Base-by-base conservation (phyloP, 2,113 vertebrate genomes). In the Brachypodius melanocephalos region DNA sequence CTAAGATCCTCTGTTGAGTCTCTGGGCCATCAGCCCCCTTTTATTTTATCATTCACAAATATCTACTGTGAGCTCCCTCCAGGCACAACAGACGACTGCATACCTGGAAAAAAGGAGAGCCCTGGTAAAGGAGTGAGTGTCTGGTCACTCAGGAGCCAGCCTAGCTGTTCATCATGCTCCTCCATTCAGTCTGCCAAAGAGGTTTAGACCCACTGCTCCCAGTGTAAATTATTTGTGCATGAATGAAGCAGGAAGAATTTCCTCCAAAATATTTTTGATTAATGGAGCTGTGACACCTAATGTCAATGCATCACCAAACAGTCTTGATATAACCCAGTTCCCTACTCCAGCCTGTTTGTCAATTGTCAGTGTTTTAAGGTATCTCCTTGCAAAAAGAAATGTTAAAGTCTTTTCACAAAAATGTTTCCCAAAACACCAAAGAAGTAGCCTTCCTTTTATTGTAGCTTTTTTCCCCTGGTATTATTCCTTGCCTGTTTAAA, bases 41-140 rank as follows among this genome's bases (percentile, higher is more conserved):
- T 89, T 95, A 85, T 92, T 93, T 96, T 95, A 91, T 95, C 95
- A 76, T 91, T 88, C 54, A 95, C 96, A 97, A 96, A 92, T 89
- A 96, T 85, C 96, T 97, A 92, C 69, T 72, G 87, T 94, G 96
- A 90, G 81, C 19, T 96, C 86, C 89, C 91, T 91, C 74, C 90
- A 92, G 79, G 89, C 75, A 61, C 77, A 74, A 95, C 81, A 90
- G 83, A 78, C 46, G 8, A 74, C 82, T 94, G 67, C 89, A 72
- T 86, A 92, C 75, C 68, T 93, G 79, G 66, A 74, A 90, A 69
- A 88, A 85, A 72, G 51, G 69, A 97, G 88, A 95, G 84, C 91
- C 89, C 71, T 91, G 80, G 94, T 85, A 89, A 90, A 85, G 76
- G 49, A 43, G 68, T 84, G 67, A 83, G 85, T 87, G 94, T 96